phyloP scores from a whole-genome alignment of 1,140 invertebrate species.

The Diabrotica virgifera region DNA sequence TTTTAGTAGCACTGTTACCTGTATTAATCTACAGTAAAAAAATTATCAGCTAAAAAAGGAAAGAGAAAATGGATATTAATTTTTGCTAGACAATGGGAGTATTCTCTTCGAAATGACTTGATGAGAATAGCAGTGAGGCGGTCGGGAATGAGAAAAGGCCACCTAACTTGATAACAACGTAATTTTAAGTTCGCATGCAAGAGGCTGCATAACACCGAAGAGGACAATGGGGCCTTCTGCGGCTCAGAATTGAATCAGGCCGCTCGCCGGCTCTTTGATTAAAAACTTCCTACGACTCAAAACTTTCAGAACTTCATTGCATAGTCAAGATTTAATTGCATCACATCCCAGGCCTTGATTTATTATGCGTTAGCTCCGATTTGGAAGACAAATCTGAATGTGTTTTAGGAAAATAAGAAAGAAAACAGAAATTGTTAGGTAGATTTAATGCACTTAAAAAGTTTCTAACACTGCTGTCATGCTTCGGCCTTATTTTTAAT shows the following conservation, averaged over 20 bases:
- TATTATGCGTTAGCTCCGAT: slow-evolving; percentile 26
- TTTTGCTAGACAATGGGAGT: slow-evolving; percentile 2
- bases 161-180: slow-evolving; percentile 39
- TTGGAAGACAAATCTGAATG: slow-evolving; percentile 9
- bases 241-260: slow-evolving; percentile 37
- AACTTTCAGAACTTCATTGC: slow-evolving; percentile 31
- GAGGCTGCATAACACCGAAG: slow-evolving; percentile 34
- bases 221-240: slow-evolving; percentile 35
- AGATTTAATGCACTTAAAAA: too few species aligned
- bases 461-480: too few species aligned
- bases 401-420: too few species aligned
- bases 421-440: too few species aligned
- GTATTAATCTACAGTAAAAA: too few species aligned
- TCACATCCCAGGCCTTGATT: slow-evolving; percentile 27
- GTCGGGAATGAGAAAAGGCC: slow-evolving; percentile 10
- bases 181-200: slow-evolving; percentile 39
- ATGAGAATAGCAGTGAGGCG: neutral
- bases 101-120: neutral
- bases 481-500: too few species aligned
- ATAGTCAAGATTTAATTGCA: slow-evolving; percentile 32
- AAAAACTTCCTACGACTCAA: slow-evolving; percentile 35
- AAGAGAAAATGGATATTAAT: slow-evolving; percentile 3
- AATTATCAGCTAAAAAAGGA: neutral
- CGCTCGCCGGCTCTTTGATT: slow-evolving; percentile 38
- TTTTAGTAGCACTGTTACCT: too few species aligned